Evolutionary conservation across 1,140 invertebrate genomes (phyloP).

Genomic region (Atta texana): DNA sequence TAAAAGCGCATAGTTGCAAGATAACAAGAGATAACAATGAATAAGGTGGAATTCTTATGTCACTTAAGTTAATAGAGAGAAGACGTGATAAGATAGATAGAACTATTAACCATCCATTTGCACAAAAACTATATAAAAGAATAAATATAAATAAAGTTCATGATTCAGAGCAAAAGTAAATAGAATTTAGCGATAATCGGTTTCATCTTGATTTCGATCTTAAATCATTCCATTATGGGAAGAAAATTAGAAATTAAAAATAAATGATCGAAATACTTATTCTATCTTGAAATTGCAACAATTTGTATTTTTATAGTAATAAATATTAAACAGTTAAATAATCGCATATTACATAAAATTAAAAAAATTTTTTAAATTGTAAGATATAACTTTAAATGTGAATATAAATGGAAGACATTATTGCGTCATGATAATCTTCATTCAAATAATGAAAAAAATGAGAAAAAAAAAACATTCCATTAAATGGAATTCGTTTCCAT

Average conservation of each 20-base stretch:
- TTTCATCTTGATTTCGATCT: not conserved
- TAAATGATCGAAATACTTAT: not conserved
- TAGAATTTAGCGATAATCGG: not conserved
- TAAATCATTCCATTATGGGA: not conserved
- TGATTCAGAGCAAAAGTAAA: not conserved
- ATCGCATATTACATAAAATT: not conserved
- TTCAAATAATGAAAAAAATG: not conserved
- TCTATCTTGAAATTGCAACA: not conserved
- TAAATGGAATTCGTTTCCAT: conserved; percentile 23
- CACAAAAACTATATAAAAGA: not conserved
- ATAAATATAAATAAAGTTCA: not conserved
- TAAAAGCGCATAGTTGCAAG: not conserved
- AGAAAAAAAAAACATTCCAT: not conserved
- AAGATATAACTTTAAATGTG: not conserved
- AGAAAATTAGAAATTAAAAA: not conserved
- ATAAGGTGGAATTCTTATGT: conserved; percentile 20
- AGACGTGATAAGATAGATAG: not conserved
- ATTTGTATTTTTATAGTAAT: conserved; percentile 14
- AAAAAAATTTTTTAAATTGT: not conserved
- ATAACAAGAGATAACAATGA: conserved; percentile 37
- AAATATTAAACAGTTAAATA: conserved; percentile 6
- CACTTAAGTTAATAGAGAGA: conserved; percentile 15
- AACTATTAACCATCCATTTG: not conserved
- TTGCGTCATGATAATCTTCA: not conserved
- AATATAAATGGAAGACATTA: conserved; percentile 6